Evolutionary conservation across 2,113 vertebrate genomes (phyloP), one percentile per base, ranked within the genome.

Genomic region (Spea bombifrons): DNA sequence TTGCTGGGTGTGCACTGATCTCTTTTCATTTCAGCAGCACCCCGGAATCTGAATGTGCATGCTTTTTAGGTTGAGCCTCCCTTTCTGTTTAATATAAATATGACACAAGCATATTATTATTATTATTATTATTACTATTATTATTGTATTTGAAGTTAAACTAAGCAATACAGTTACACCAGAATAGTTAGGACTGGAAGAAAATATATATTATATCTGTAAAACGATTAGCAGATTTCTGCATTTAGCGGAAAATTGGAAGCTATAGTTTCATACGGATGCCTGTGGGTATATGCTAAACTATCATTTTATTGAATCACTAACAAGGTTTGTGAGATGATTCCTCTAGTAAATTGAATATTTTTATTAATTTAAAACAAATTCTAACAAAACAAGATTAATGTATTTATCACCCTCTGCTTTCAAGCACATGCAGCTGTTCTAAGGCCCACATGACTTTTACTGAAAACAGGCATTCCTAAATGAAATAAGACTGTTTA

Each of bases 271-370:
- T 71, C 49, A 1, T 52, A 53, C 47, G 52, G 49, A 53, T 53
- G 69, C 69, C 48, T 53, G 69, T 53, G 69, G 69, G 48, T 71
- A 53, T 17, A 53, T 53, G 15, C 17, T 10, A 71, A 71, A 71
- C 30, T 53, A 71, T 48, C 48, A 53, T 30, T 30, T 71, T 53
- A 71, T 53, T 71, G 69, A 71, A 49, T 71, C n/a, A 71, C 69
- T 71, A 71, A 71, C 49, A 71, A 53, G 69, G 69, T 49, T 53
- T 70, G 12, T 46, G 69, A 71, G 49, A 2, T 53, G 69, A 71
- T 52, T 53, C 69, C 53, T 53, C 69, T 53, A 17, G 49, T 53
- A 52, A 71, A 71, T 71, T 52, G 49, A 71, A 52, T 48, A 71
- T 30, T 71, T 16, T 7, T 71, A 43, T 71, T 71, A 71, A 71